These are phyloP conservation scores for Anoplolepis gracilipes DNA, from an alignment of 1,140 invertebrate species.

Conservation along the genomic window DNA sequence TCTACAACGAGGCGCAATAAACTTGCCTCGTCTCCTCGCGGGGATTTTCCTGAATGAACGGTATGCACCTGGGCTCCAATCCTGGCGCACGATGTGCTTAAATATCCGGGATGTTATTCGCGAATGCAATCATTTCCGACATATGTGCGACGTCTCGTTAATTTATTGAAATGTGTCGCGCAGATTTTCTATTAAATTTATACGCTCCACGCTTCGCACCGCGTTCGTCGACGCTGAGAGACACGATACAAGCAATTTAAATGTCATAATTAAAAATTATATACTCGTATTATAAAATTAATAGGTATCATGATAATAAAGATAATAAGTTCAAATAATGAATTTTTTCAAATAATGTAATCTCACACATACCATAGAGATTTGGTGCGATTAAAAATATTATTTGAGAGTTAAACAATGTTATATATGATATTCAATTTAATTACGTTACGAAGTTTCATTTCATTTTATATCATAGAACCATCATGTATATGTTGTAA, in stretches of 20 bases:
- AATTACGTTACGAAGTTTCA: not conserved
- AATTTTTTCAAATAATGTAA: constrained; percentile 19
- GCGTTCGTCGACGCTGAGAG: constrained; percentile 17
- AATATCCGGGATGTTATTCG: constrained; percentile 60
- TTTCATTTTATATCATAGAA: not conserved
- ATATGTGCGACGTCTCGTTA: constrained; percentile 48
- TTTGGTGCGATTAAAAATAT: not conserved
- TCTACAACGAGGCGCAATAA: constrained; percentile 46
- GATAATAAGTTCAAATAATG: not conserved
- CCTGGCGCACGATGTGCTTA: constrained; percentile 65
- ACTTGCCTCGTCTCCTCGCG: constrained; percentile 48
- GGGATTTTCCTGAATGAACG: constrained; percentile 57
- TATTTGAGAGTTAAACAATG: constrained; percentile 16
- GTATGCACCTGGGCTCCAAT: constrained; percentile 68
- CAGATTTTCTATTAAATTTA: constrained; percentile 52
- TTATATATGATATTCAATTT: constrained; percentile 1
- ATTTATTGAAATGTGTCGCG: constrained; percentile 60
- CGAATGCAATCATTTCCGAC: constrained; percentile 59
- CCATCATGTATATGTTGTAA: not conserved
- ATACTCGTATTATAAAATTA: constrained; percentile 24
- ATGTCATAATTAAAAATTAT: constrained; percentile 49
- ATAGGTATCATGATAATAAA: not conserved
- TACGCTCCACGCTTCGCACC: constrained; percentile 12
- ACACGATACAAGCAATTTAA: constrained; percentile 6
- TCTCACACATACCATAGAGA: too few relatives aligned